Base-by-base conservation (phyloP, 2,888 invertebrate species). In the Sipha maydis region DNA sequence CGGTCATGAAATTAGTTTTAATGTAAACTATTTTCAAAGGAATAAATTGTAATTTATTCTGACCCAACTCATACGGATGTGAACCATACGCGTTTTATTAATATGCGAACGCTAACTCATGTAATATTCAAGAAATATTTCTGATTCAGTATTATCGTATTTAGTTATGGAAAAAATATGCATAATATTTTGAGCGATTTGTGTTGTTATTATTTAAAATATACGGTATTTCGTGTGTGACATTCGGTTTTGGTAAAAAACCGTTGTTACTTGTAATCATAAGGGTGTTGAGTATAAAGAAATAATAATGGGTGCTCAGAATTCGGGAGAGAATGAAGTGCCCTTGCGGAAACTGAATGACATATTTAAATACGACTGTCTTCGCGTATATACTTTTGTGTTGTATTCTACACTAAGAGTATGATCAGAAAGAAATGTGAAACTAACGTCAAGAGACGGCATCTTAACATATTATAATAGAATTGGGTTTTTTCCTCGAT, bases 381-480 rank as follows among this genome's bases (percentile, higher is more conserved):
- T 25, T 73, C 56, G 11, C 19, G 25, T 41, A 28, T n/a, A 25
- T 69, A 75, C 38, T 75, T 61, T n/a, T 56, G 28, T 28, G 56
- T 11, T 38, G 9, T 9, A 9, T 7, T 41, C 41, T 9, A 41
- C 41, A 9, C 17, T 7, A 56, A 71, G 56, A 73, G 34, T 83
- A 75, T 75, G 83, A 75, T 83, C 56, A 38, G 56, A 75, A 38
- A 75, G 54, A 38, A 83, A 83, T 75, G 56, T 28, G 56, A 83
- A 83, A 83, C 34, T 25, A 48, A 34, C 31, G 83, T 73, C 54
- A 25, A 73, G 31, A 8, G 31, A 83, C 31, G 28, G 28, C 73
- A 73, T 83, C 54, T 73, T 31, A 73, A 56, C 56, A 83, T 38
- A 8, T 41, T 41, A 75, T 28, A 83, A 56, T 83, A 56, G 21